Conservation (phyloP, 35 echinoderm and acorn worm species). For the Apostichopus japonicus region DNA sequence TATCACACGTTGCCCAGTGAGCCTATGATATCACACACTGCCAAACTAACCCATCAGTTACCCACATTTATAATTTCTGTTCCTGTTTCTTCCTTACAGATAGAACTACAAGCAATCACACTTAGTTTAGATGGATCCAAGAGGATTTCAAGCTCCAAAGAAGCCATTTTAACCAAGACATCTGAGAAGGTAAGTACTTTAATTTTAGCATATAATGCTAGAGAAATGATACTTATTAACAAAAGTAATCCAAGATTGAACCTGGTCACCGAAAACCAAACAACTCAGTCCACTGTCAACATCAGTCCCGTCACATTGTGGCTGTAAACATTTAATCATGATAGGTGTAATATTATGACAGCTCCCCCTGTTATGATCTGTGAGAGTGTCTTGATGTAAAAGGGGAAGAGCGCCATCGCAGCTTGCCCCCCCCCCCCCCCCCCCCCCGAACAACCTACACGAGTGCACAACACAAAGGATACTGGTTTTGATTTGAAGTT, state of each 20-base stretch:
- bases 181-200: not conserved
- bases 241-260: not conserved
- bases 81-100: not conserved
- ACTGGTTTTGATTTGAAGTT: no score
- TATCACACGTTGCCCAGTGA: no score
- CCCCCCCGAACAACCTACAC: no score
- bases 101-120: not conserved
- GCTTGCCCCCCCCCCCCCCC: no score
- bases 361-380: no score
- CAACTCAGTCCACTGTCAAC: not conserved
- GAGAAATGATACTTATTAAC: not conserved
- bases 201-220: not conserved
- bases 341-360: not conserved
- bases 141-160: not conserved
- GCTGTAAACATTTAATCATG: not conserved
- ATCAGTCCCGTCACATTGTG: no score
- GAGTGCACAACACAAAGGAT: no score
- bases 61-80: not conserved
- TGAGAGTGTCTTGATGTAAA: no score
- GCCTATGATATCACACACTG: no score
- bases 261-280: not conserved
- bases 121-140: slow-evolving; percentile 32
- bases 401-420: no score
- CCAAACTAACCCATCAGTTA: no score
- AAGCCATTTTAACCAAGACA: not conserved